Percentiles rank a stretch among this genome's conserved stretches.
Evolutionary conservation across 2,113 vertebrate genomes (phyloP).

Genomic region (Cettia cetti): DNA sequence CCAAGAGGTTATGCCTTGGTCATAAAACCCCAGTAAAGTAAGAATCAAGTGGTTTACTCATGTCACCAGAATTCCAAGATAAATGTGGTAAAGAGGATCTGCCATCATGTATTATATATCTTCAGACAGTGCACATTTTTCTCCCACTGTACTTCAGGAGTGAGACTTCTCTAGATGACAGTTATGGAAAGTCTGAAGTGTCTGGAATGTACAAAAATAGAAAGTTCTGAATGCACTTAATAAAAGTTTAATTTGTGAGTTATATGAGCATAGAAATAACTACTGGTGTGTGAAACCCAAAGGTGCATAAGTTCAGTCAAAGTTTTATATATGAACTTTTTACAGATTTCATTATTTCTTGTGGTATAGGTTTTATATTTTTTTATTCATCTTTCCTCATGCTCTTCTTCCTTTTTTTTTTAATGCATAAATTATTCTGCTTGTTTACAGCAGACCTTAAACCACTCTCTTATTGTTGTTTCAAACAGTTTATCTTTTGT

Average conservation of each 20-base stretch:
- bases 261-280: slow-evolving; percentile 33
- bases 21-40: background rate
- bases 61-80: background rate
- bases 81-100: background rate
- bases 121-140: slow-evolving; percentile 27
- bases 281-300: slow-evolving; percentile 12
- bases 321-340: background rate
- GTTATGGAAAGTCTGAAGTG: slow-evolving; percentile 48
- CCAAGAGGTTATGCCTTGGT: background rate
- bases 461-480: background rate
- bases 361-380: background rate
- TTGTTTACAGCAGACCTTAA: background rate
- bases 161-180: slow-evolving; percentile 41
- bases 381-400: background rate
- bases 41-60: background rate
- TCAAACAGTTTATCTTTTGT: background rate
- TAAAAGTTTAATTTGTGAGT: slow-evolving; percentile 61
- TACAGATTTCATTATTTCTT: background rate
- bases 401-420: background rate
- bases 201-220: slow-evolving; percentile 56
- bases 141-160: background rate
- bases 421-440: background rate
- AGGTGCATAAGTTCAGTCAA: slow-evolving; percentile 9
- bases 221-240: slow-evolving; percentile 34
- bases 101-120: slow-evolving; percentile 4